Evolutionary conservation across 2,797 vertebrate species (phyloP), one percentile per base, ranked within the genome.

Genomic region (Sciurus carolinensis): DNA sequence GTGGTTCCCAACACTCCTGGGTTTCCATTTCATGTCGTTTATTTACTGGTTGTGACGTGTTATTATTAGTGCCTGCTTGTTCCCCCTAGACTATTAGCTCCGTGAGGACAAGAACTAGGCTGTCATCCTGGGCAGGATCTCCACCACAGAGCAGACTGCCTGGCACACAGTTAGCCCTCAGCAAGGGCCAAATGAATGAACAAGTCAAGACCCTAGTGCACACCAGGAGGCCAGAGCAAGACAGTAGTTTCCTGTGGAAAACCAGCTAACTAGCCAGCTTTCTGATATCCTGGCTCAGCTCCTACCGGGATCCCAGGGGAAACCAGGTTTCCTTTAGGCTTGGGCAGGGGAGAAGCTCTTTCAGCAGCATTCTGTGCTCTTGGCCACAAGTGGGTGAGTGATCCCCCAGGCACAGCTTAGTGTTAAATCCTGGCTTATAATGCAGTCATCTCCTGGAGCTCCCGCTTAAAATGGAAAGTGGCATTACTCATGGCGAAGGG

Each of bases 381-480:
- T 97, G 96, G 95, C 90, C 15, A 1, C 8, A 92, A 88, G 79
- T 96, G 95, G 87, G 95, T 98, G 97, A 98, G 97, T 97, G 97
- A 98, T 97, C 76, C 71, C 94, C 87, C 76, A 75, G 95, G 95
- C 96, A 98, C 93, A 42, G 33, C 85, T 95, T 94, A 93, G 93
- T 90, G 95, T 95, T 93, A 96, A 96, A 93, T 95, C 95, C 94
- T 94, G 97, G 97, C 96, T 97, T 94, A 88, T 71, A 66, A 82
- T 33, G 9, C 18, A 87, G 95, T 95, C 97, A 96, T 97, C 95
- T 95, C 88, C 92, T 85, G 88, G 96, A 93, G 89, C 94, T 98
- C 88, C 91, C 79, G 95, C 96, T 98, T 97, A 98, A 98, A 98
- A 98, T 97, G 97, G 98, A 98, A 98, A 98, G 98, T 97, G 96